phyloP scores from a whole-genome alignment of 1,140 invertebrate species.

The Pseudoatta argentina region DNA sequence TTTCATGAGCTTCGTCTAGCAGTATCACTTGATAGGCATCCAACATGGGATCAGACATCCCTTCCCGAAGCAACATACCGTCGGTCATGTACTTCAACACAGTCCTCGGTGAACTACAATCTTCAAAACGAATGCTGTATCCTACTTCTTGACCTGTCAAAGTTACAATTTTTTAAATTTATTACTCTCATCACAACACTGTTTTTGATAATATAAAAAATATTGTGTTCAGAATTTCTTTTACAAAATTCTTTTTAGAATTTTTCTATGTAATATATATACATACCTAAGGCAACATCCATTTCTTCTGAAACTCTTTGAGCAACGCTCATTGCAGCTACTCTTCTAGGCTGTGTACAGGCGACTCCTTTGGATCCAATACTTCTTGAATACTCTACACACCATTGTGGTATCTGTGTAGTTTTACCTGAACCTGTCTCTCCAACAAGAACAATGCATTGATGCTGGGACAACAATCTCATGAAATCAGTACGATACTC shows the following conservation, averaged over 20 bases:
- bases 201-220: background rate
- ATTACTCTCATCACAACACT: background rate
- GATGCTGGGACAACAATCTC: slow-evolving; percentile 95
- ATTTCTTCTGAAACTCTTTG: slow-evolving; percentile 99
- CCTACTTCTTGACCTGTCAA: slow-evolving; percentile 96
- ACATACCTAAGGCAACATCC: slow-evolving; percentile 94
- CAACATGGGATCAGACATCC: slow-evolving; percentile 99
- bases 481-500: slow-evolving; percentile 99
- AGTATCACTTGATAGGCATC: slow-evolving; percentile 98
- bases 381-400: slow-evolving; percentile 94
- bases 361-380: slow-evolving; percentile 94
- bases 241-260: background rate
- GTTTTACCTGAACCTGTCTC: slow-evolving; percentile 99
- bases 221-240: background rate
- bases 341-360: slow-evolving; percentile 98
- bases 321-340: slow-evolving; percentile 99
- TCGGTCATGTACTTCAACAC: slow-evolving; percentile 98
- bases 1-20: slow-evolving; percentile 99
- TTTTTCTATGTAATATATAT: too few relatives aligned
- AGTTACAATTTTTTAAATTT: background rate
- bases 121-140: slow-evolving; percentile 99
- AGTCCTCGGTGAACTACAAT: slow-evolving; percentile 98
- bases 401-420: slow-evolving; percentile 98
- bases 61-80: slow-evolving; percentile 99
- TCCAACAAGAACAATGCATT: slow-evolving; percentile 97